Base-by-base conservation (phyloP, 1,140 invertebrate species). In the Planococcus citri region DNA sequence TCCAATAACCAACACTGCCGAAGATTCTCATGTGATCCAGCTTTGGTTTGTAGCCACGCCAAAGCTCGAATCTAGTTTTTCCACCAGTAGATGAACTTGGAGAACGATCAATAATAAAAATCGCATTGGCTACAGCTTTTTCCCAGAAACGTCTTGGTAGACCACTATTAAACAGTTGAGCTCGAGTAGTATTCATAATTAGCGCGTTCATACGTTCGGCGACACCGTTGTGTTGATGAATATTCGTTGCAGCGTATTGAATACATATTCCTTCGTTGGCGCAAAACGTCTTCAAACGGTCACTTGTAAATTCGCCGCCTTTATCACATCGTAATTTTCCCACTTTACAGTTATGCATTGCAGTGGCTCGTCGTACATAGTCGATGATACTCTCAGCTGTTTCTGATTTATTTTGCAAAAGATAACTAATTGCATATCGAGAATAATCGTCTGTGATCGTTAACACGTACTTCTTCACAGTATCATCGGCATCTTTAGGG, bases 171-270 rank as follows among this genome's bases (percentile, higher is more conserved):
- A 2, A 51, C 41, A 51, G 6, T 51, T 9, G 17, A 4, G 41
- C 41, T 9, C 41, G 41, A 9, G 41, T 51, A 17, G 10, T 51
- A 3, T 51, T 20, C 10, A 51, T 14, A 9, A 51, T 3, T 17
- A 20, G 3, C 10, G 72, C 51, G 72, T 77, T 77, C 21, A 72
- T 67, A 22, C 75, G 51, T 71, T 77, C 77, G 20, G 73, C 72
- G 1, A 76, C 69, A 12, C 77, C 78, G 73, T 79, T 79, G 70
- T 77, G 75, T 71, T 79, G 71, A 14, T 77, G 76, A n/a, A 73
- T 75, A 69, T 78, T 77, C 1, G 76, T 71, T 21, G 73, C 74
- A 6, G 75, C 76, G n/a, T 25, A 67, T 29, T 75, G 70, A 57
- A 73, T 70, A 9, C 69, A 22, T n/a, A 77, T 74, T 12, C 75